Conservation (phyloP, 2,113 vertebrate species). For the Tonatia bakeri region DNA sequence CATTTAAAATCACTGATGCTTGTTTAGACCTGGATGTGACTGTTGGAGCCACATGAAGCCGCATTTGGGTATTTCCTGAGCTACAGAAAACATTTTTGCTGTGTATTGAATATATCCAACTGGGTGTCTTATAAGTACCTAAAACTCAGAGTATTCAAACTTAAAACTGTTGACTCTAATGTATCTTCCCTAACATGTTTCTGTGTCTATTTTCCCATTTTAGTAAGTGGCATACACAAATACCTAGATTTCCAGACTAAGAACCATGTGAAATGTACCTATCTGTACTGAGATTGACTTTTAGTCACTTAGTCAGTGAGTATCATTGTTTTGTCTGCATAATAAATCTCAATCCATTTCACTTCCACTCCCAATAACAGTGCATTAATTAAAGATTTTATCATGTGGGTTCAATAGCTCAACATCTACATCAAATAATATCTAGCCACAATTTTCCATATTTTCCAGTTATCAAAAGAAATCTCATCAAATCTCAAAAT, state of each 20-base stretch:
- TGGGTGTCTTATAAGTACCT: not conserved
- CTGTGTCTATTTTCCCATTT: not conserved
- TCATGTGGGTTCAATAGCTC: not conserved
- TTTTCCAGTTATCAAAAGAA: slow-evolving; percentile 25
- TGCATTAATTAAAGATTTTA: not conserved
- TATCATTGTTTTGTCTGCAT: not conserved
- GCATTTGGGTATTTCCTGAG: not conserved
- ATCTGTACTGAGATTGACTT: not conserved
- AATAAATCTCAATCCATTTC: slow-evolving; percentile 1
- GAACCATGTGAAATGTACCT: not conserved
- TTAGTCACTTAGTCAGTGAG: not conserved
- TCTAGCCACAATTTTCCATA: not conserved
- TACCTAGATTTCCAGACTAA: not conserved
- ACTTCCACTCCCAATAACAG: not conserved
- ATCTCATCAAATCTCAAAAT: not conserved
- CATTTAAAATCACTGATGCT: not conserved
- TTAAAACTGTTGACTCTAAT: not conserved
- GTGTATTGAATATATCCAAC: not conserved
- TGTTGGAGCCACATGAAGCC: not conserved
- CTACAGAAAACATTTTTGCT: not conserved
- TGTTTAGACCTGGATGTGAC: not conserved
- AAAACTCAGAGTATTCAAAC: slow-evolving; percentile 1
- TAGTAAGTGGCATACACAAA: not conserved
- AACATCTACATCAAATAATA: not conserved
- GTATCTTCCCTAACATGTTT: not conserved